Percentiles rank a stretch among this genome's conserved stretches.
phyloP scores from a whole-genome alignment of 1,140 invertebrate species.

The Chionoecetes opilio region DNA sequence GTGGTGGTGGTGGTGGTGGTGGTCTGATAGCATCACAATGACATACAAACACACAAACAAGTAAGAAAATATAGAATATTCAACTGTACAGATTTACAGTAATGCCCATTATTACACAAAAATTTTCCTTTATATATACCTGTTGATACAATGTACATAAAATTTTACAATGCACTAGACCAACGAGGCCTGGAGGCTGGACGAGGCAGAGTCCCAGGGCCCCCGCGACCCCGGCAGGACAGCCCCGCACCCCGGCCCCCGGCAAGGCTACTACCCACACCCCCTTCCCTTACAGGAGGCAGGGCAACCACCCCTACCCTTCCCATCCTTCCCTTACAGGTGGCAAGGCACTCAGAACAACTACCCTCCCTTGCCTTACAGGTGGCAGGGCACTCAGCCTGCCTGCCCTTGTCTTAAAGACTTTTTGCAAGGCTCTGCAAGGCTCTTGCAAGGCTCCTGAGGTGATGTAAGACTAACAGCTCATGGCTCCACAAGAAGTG shows the following conservation, averaged over 20 bases:
- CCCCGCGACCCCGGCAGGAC: slow-evolving; percentile 62
- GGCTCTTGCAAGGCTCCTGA: too few species aligned
- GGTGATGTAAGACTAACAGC: too few species aligned
- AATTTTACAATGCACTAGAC: slow-evolving; percentile 79
- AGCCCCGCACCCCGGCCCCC: not conserved
- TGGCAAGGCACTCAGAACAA: too few species aligned
- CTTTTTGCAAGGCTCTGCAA: too few species aligned
- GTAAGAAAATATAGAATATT: slow-evolving; percentile 81
- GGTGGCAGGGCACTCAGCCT: too few species aligned
- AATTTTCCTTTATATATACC: slow-evolving; percentile 79
- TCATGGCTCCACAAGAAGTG: too few species aligned
- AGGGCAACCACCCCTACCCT: too few species aligned
- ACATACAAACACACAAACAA: slow-evolving; percentile 81
- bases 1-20: slow-evolving; percentile 47
- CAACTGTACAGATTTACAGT: slow-evolving; percentile 81
- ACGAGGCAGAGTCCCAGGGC: slow-evolving; percentile 77
- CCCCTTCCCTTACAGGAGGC: too few species aligned
- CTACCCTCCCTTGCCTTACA: too few species aligned
- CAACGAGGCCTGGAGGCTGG: slow-evolving; percentile 69
- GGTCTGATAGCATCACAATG: slow-evolving; percentile 72
- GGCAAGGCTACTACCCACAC: too few species aligned
- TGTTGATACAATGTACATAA: slow-evolving; percentile 78
- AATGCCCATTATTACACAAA: slow-evolving; percentile 80
- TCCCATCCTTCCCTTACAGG: too few species aligned
- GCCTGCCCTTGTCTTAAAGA: too few species aligned